phyloP scores from a whole-genome alignment of 2,797 vertebrate species.

The Peromyscus attwateri region DNA sequence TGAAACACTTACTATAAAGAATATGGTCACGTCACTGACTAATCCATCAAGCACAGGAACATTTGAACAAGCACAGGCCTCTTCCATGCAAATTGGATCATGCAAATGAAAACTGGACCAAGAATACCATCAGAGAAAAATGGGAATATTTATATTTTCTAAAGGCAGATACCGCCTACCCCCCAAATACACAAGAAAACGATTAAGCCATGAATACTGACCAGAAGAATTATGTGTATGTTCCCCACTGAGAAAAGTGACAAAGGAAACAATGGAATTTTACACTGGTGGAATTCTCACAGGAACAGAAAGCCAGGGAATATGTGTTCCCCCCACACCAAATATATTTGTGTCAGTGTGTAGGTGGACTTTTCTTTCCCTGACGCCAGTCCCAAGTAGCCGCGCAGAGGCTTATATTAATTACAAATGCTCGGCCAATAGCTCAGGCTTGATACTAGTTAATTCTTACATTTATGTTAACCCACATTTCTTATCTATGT shows the following conservation, averaged over 20 bases:
- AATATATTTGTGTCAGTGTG: not conserved
- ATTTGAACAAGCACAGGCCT: not conserved
- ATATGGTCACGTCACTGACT: not conserved
- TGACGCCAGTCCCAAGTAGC: too few species aligned
- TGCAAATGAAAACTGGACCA: not conserved
- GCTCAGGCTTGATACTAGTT: too few species aligned
- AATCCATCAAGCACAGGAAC: not conserved
- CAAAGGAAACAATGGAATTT: not conserved
- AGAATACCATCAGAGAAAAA: not conserved
- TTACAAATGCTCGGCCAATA: too few species aligned
- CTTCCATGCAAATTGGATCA: not conserved
- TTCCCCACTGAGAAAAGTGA: not conserved
- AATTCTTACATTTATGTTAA: too few species aligned
- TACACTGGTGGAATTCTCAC: not conserved
- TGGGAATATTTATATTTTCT: slow-evolving; percentile 11
- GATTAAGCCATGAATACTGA: not conserved
- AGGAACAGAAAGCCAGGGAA: not conserved
- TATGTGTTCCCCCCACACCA: not conserved
- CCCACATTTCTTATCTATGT: too few species aligned
- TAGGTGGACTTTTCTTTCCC: too few species aligned
- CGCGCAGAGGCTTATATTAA: too few species aligned
- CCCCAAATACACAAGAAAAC: not conserved
- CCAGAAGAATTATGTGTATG: not conserved
- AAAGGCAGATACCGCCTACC: not conserved
- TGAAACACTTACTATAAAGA: not conserved